Evolutionary conservation across 2,113 vertebrate species (phyloP).

Genomic region (Sus scrofa): T2T-Sscrofa CM000817.6:44935501-44936000

Average conservation of each 20-base stretch:
- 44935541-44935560: background rate
- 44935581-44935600: background rate
- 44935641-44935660: background rate
- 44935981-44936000: background rate
- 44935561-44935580: background rate
- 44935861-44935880: rapidly evolving
- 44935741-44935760: background rate
- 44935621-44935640: background rate
- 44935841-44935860: background rate
- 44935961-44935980: background rate
- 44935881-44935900: background rate
- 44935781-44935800: background rate
- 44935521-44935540: background rate
- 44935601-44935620: too few relatives aligned
- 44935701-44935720: too few relatives aligned
- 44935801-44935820: background rate
- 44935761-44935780: background rate
- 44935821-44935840: rapidly evolving
- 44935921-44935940: rapidly evolving
- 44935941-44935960: background rate
- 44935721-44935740: background rate
- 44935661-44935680: background rate
- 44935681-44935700: background rate
- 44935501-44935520: background rate
- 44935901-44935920: background rate